A percentile compares a stretch with the other conserved stretches of the same genome.
Evolutionary conservation across 2,113 vertebrate genomes (phyloP).

Genomic region (Xiphophorus maculatus): DNA sequence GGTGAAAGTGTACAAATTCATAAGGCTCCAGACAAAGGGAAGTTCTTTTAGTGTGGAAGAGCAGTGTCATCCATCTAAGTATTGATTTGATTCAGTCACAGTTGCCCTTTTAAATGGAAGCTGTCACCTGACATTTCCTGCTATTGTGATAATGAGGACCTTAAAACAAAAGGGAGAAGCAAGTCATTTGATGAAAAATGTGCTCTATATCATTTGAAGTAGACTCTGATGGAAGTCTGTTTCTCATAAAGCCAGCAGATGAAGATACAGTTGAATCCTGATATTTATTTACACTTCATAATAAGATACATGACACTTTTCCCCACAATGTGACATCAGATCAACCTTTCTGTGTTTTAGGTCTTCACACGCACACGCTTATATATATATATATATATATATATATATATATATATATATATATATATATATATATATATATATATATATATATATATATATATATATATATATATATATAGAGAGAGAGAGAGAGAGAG

Average conservation of each 20-base stretch:
- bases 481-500: no score
- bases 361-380: no score
- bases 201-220: background rate
- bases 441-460: no score
- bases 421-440: no score
- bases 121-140: slow-evolving; percentile 61
- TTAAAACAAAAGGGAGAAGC: slow-evolving; percentile 33
- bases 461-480: no score
- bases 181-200: slow-evolving; percentile 23
- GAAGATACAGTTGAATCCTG: background rate
- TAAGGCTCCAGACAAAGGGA: slow-evolving; percentile 52
- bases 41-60: slow-evolving; percentile 34
- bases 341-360: no score
- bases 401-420: no score
- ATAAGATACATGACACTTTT: background rate
- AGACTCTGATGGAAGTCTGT: background rate
- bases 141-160: slow-evolving; percentile 46
- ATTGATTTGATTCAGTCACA: slow-evolving; percentile 66
- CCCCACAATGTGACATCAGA: no score
- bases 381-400: no score
- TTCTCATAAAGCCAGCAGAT: background rate
- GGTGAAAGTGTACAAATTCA: slow-evolving; percentile 41
- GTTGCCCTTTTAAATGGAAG: slow-evolving; percentile 67
- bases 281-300: background rate
- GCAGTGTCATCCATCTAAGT: slow-evolving; percentile 59